Conservation (phyloP, 2,888 invertebrate species). For the Suillia variegata region DNA sequence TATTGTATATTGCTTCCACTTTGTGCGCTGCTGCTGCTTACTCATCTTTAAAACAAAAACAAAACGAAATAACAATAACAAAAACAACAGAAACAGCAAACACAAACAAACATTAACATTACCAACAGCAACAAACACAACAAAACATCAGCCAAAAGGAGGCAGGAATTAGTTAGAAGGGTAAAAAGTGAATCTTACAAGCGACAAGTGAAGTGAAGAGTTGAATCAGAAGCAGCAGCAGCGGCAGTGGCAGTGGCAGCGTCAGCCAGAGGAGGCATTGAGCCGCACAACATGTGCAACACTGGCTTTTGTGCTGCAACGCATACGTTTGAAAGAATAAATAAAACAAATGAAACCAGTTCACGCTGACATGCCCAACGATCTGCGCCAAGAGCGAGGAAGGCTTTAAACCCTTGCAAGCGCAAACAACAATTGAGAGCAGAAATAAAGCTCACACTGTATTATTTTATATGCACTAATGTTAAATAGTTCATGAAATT, state of each 20-base stretch:
- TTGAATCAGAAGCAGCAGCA: conserved; percentile 9
- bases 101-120: neutral
- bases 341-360: conserved; percentile 26
- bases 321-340: conserved; percentile 15
- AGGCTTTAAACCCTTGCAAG: no score
- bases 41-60: no score
- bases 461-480: no score
- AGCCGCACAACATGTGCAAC: neutral
- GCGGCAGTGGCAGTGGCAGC: conserved; percentile 10
- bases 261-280: neutral
- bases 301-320: no score
- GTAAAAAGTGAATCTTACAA: conserved; percentile 51
- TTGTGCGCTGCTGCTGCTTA: conserved; percentile 7
- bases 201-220: conserved; percentile 10
- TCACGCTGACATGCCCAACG: conserved; percentile 14
- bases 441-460: no score
- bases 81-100: no score
- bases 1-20: no score
- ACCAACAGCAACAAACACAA: conserved; percentile 21
- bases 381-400: neutral
- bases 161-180: conserved; percentile 17
- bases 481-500: no score
- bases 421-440: no score
- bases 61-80: no score
- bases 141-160: conserved; percentile 14